These are phyloP conservation scores for Halichoeres trimaculatus DNA, from an alignment of 2,113 vertebrate genomes.

Conservation along the genomic window DNA sequence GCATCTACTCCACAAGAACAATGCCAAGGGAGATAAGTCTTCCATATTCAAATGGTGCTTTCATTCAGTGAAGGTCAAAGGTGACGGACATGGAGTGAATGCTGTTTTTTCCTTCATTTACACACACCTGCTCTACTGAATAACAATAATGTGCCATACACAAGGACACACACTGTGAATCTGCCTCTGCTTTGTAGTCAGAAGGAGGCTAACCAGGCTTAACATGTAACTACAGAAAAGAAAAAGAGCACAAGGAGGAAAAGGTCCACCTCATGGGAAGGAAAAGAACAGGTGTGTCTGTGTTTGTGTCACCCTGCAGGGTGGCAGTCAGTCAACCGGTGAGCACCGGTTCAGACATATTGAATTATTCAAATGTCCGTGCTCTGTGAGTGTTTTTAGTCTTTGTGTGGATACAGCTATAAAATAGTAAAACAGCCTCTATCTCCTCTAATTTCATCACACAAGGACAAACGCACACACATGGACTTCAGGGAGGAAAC, in stretches of 20 bases:
- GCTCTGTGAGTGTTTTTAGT: constrained; percentile 50
- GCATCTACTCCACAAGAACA: not conserved
- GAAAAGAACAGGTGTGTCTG: constrained; percentile 47
- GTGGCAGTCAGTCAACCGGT: constrained; percentile 53
- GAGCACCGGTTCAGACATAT: constrained; percentile 42
- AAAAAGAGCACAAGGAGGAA: constrained; percentile 15
- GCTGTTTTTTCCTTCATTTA: constrained; percentile 15
- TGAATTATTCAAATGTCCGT: constrained; percentile 81
- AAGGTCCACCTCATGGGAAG: constrained; percentile 19
- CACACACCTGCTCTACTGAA: constrained; percentile 19
- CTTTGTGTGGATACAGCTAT: constrained; percentile 59
- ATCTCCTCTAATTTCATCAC: constrained; percentile 73
- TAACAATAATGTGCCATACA: constrained; percentile 26
- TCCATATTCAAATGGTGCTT: constrained; percentile 12
- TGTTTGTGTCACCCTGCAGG: constrained; percentile 41
- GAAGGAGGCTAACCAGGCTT: constrained; percentile 6
- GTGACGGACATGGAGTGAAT: constrained; percentile 13
- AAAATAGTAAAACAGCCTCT: constrained; percentile 72
- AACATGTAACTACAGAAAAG: constrained; percentile 8
- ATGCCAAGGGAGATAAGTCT: not conserved
- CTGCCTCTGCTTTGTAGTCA: constrained; percentile 31
- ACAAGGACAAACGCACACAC: constrained; percentile 40
- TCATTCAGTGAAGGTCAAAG: constrained; percentile 33
- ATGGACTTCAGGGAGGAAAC: constrained; percentile 31
- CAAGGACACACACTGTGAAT: not conserved